Evolutionary conservation across 2,797 vertebrate species (phyloP), one percentile per base, ranked within the genome.

Genomic region (Rhincodon typus): DNA sequence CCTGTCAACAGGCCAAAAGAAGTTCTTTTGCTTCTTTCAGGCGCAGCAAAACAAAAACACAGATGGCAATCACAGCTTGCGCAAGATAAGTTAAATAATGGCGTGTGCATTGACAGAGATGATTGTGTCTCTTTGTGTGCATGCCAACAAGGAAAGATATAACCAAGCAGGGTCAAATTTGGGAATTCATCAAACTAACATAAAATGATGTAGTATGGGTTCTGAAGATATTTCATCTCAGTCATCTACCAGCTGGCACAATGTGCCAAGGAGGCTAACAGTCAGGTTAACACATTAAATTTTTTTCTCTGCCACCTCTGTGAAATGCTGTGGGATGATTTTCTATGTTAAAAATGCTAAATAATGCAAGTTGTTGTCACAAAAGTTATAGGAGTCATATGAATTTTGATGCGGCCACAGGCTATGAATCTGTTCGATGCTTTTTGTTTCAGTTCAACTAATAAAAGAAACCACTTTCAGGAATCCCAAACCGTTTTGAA

Each of bases 281-380:
- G 69, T 67, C 21, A 93, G 38, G 62, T 93, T 69, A 67, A 38
- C 62, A 42, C n/a, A 93, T 93, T 42, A 10, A 23, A 67, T 69
- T 93, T 42, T 69, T 79, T 84, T 93, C 8, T 2, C n/a, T 93
- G 67, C 87, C 19, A 15, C 38, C 90, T 69, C 90, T 93, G 90
- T 67, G 90, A 69, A 69, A 23, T 69, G 62, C 62, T n/a, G 67
- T 42, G 38, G 79, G 19, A 25, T 84, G 38, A 46, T 84, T 46
- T 25, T 93, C 90, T 66, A 93, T 42, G 90, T 69, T 93, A 93
- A 69, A 93, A n/a, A n/a, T 93, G 90, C 34, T 93, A 69, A 42
- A 69, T 93, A 69, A 69, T 23, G 25, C 67, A 69, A 66, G 62
- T 67, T 69, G n/a, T 93, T 69, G 66, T 93, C 42, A 69, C n/a